Evolutionary conservation across 2,797 vertebrate species (phyloP).

Genomic region (Acanthiza pusilla): DNA sequence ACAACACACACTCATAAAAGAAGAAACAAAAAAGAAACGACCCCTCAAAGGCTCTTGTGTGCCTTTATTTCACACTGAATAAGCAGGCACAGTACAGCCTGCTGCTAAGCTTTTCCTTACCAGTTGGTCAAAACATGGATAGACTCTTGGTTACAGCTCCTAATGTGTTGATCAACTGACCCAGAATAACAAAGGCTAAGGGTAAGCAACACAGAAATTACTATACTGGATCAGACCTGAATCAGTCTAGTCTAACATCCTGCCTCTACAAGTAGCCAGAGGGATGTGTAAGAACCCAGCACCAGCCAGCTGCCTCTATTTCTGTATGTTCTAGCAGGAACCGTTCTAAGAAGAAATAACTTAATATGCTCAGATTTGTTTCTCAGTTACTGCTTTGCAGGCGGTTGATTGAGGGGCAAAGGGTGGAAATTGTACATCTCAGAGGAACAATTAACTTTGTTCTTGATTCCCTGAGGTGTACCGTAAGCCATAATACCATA

Average conservation of each 20-base stretch:
- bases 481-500: background rate
- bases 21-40: slow-evolving; percentile 15
- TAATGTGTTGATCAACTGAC: slow-evolving; percentile 46
- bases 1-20: slow-evolving; percentile 3
- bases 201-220: slow-evolving; percentile 23
- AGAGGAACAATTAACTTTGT: slow-evolving; percentile 31
- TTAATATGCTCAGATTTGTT: background rate
- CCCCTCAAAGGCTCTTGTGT: slow-evolving; percentile 51
- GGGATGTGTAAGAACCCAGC: background rate
- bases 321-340: background rate
- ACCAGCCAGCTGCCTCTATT: background rate
- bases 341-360: background rate
- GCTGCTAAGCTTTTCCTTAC: slow-evolving; percentile 43
- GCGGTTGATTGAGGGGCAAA: background rate
- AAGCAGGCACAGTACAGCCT: slow-evolving; percentile 28
- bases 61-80: slow-evolving; percentile 54
- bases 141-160: slow-evolving; percentile 32
- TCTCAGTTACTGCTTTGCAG: slow-evolving; percentile 5
- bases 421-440: slow-evolving; percentile 3
- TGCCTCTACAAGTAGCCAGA: background rate
- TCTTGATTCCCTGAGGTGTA: slow-evolving; percentile 7
- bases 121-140: slow-evolving; percentile 48
- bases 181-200: slow-evolving; percentile 44
- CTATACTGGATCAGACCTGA: background rate
- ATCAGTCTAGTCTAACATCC: background rate